Percentiles rank a stretch among this genome's conserved stretches.
Conservation (phyloP, 1,140 invertebrate genomes). For the Hypothenemus hampei region DNA sequence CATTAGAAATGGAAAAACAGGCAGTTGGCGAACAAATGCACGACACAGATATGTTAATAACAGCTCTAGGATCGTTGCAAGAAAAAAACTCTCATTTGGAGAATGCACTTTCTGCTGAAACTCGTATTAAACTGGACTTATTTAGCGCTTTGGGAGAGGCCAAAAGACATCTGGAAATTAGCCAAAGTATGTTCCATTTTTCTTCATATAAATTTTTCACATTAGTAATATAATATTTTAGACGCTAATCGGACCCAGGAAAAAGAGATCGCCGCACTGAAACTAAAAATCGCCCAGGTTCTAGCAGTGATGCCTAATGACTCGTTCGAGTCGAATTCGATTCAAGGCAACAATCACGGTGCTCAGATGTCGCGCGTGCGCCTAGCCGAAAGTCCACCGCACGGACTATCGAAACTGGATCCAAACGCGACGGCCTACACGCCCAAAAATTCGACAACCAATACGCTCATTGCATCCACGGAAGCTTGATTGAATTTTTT, state of each 20-base stretch:
- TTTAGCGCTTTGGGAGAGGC: conserved; percentile 94
- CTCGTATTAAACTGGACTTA: conserved; percentile 90
- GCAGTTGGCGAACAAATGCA: conserved; percentile 58
- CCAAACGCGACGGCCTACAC: conserved; percentile 90
- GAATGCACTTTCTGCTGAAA: conserved; percentile 91
- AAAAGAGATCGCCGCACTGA: conserved; percentile 85
- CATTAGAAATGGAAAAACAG: conserved; percentile 41
- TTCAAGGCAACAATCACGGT: conserved; percentile 39
- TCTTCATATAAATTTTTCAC: not conserved
- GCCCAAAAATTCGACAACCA: conserved; percentile 75
- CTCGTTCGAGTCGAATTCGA: conserved; percentile 48
- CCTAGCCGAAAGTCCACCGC: conserved; percentile 41
- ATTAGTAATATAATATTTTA: conserved; percentile 43
- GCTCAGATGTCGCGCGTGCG: conserved; percentile 56
- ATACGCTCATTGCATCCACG: conserved; percentile 55
- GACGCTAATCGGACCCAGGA: conserved; percentile 75
- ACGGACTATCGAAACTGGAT: conserved; percentile 65
- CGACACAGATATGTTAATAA: conserved; percentile 75
- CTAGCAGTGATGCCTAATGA: conserved; percentile 85
- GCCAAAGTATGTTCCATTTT: conserved; percentile 68
- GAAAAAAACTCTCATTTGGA: conserved; percentile 86
- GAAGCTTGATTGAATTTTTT: conserved; percentile 47
- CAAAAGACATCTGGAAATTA: conserved; percentile 87
- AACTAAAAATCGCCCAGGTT: conserved; percentile 85
- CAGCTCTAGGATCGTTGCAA: conserved; percentile 74